Evolutionary conservation across 2,113 vertebrate species (phyloP), one percentile per base, ranked within the genome.

Genomic region (Tachysurus vachellii): DNA sequence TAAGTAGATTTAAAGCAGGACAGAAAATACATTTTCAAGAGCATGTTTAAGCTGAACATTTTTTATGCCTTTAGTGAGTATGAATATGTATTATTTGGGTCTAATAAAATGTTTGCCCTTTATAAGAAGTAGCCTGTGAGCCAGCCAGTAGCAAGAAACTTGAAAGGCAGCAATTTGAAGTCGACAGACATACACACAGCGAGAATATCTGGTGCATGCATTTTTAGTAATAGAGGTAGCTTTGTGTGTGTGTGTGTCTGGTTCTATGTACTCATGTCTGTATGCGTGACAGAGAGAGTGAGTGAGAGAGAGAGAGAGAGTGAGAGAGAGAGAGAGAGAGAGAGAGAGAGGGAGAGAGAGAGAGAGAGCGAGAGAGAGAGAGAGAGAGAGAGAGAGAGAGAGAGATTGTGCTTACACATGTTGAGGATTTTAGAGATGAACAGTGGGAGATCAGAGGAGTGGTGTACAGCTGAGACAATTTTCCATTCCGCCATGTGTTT

Each of bases 1-100:
- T n/a, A n/a, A n/a, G n/a, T n/a, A n/a, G n/a, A 80, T 80, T 80
- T 57, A 57, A 28, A 57, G 77, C n/a, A 80, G 28, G 77, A 54
- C 23, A 3, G 53, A 56, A 76, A 14, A 50, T 54, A 9, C 5
- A 12, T 80, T 80, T 57, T 80, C 77, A 31, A 70, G 62, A 83
- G 50, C 47, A 83, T 36, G 64, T 77, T 70, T 12, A 47, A 73
- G 77, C 53, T 68, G 36, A 79, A 47, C 50, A 70, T 79, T 26
- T 36, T 79, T 28, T 62, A n/a, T 71, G 70, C 42, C n/a, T 61
- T 82, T 82, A 71, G 31, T n/a, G 36, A 71, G 47, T 14, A 71
- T 71, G 26, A 70, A 61, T 83, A 47, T 82, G 42, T n/a, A 75
- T 47, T 53, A 7, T 31, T 31, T 79, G 44, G 16, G 47, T 54